Percentiles rank a stretch among this genome's conserved stretches.
Evolutionary conservation across 2,888 invertebrate genomes (phyloP).

Genomic region (Cylloceria caligata): DNA sequence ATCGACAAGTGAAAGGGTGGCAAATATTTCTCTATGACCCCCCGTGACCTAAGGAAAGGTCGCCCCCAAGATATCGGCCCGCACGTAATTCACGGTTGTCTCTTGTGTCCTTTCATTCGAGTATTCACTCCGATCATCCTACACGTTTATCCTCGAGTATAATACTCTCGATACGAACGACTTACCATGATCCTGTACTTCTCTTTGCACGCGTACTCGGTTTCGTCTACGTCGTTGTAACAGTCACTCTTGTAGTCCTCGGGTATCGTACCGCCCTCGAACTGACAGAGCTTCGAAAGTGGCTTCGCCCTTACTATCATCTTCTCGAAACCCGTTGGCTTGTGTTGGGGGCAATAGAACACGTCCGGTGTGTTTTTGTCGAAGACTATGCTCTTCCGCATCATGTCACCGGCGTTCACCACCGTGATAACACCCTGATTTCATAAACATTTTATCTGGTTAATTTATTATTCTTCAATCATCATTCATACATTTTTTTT

Average conservation of each 20-base stretch:
- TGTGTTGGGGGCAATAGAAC: constrained; percentile 92
- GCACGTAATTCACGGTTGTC: constrained; percentile 26
- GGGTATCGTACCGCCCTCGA: constrained; percentile 89
- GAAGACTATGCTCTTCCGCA: constrained; percentile 91
- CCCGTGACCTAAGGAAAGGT: constrained; percentile 46
- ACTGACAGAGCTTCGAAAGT: constrained; percentile 90
- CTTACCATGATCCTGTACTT: constrained; percentile 92
- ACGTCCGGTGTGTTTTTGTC: constrained; percentile 92
- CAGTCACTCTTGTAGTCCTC: constrained; percentile 92
- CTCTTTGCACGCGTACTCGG: constrained; percentile 92
- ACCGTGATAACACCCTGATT: constrained; percentile 66
- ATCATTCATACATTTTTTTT: no score
- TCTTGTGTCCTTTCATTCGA: constrained; percentile 29
- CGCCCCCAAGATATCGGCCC: constrained; percentile 13
- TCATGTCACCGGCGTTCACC: constrained; percentile 88
- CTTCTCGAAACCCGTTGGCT: constrained; percentile 91
- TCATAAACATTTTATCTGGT: no score
- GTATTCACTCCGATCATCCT: constrained; percentile 22
- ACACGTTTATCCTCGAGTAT: constrained; percentile 2
- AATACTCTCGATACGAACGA: constrained; percentile 19
- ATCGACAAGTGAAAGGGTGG: constrained; percentile 45
- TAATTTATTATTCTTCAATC: no score
- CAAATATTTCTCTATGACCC: constrained; percentile 41
- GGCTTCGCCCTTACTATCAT: constrained; percentile 90
- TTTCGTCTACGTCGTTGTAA: constrained; percentile 92